These are phyloP conservation scores for Falco biarmicus DNA, from an alignment of 2,797 vertebrate genomes.

Conservation along the genomic window DNA sequence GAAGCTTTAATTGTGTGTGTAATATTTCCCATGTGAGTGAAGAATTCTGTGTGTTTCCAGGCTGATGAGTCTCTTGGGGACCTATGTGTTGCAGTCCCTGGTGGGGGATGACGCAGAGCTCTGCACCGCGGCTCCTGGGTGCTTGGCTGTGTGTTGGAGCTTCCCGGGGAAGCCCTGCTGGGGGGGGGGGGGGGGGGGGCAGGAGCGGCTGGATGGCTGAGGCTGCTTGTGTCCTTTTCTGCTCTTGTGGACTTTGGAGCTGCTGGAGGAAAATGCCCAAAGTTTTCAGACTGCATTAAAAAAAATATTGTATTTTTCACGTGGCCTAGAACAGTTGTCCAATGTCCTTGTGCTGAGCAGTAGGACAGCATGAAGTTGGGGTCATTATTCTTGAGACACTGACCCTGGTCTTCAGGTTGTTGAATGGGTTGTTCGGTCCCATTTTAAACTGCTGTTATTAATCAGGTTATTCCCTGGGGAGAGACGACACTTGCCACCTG, in stretches of 20 bases:
- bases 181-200: neutral
- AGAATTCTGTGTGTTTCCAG: neutral
- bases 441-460: neutral
- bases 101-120: neutral
- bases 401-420: neutral
- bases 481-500: neutral
- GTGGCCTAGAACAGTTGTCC: neutral
- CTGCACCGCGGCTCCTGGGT: neutral
- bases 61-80: neutral
- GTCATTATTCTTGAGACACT: neutral
- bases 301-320: fast-evolving
- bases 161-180: neutral
- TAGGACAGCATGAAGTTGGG: fast-evolving
- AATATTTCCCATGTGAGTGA: neutral
- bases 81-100: neutral
- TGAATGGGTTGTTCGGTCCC: neutral
- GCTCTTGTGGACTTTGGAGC: fast-evolving
- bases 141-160: neutral
- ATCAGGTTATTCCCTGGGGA: neutral
- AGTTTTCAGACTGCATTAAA: neutral
- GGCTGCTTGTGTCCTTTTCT: neutral
- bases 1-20: neutral
- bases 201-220: neutral
- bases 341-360: neutral
- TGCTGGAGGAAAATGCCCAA: neutral